Conservation (phyloP, 1,140 invertebrate species). For the Rhizoglyphus robini region DNA sequence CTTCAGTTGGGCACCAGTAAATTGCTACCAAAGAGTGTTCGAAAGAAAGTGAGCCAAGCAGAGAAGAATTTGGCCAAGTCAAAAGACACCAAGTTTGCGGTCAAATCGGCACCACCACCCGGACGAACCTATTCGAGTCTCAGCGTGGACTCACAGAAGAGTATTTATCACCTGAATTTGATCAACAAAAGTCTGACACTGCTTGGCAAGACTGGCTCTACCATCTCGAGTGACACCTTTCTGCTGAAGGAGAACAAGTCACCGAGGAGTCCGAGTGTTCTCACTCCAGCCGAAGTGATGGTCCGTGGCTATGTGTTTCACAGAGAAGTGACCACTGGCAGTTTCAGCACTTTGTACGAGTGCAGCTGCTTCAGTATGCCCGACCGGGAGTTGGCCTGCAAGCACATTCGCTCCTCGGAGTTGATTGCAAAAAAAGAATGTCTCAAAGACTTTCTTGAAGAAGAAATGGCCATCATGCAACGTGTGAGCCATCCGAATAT, state of each 20-base stretch:
- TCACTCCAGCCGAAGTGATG: neutral
- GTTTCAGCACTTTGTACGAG: neutral
- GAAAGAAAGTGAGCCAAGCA: too few relatives aligned
- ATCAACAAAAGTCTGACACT: neutral
- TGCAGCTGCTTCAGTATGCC: neutral
- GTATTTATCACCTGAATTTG: neutral
- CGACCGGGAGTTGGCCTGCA: neutral
- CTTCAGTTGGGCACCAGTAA: too few relatives aligned
- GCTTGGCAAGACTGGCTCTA: neutral
- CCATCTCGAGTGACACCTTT: neutral
- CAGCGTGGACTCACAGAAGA: neutral
- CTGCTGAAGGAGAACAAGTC: neutral
- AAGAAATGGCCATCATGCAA: neutral
- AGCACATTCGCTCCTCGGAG: neutral
- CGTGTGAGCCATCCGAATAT: constrained; percentile 17
- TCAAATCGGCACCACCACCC: too few relatives aligned
- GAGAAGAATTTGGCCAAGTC: too few relatives aligned
- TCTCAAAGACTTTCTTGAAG: neutral
- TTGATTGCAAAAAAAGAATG: too few relatives aligned
- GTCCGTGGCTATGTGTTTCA: constrained; percentile 1
- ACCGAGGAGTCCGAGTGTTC: neutral
- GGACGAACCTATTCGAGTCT: neutral
- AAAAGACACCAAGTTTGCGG: too few relatives aligned
- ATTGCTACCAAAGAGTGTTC: too few relatives aligned
- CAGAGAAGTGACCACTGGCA: neutral